phyloP scores from a whole-genome alignment of 2,113 vertebrate genomes.

The Catharus minimus region DNA sequence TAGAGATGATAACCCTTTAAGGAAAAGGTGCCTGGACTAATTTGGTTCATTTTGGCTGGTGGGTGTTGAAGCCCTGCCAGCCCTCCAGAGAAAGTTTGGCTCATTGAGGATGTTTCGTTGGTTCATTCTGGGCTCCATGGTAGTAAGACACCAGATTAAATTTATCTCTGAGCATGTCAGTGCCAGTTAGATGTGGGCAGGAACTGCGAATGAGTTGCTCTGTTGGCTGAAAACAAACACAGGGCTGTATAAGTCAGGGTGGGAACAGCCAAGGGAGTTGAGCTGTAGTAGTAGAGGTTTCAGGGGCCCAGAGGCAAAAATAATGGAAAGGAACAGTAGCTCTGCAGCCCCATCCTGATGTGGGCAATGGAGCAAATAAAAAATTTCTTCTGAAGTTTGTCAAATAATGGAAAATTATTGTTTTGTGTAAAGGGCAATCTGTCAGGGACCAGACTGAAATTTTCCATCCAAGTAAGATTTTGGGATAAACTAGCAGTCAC shows the following conservation, averaged over 20 bases:
- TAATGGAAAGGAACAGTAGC: background rate
- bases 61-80: background rate
- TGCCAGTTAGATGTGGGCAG: slow-evolving; percentile 4
- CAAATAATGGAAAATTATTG: background rate
- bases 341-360: background rate
- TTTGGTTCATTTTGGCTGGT: background rate
- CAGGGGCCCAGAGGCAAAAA: background rate
- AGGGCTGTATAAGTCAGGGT: background rate
- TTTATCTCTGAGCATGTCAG: background rate
- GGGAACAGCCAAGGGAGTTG: background rate
- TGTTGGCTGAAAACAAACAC: background rate
- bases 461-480: background rate
- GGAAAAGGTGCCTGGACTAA: background rate
- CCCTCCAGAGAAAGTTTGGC: background rate
- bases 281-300: background rate
- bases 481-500: background rate
- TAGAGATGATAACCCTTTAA: background rate
- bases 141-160: background rate
- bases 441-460: background rate
- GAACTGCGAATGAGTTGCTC: slow-evolving; percentile 11
- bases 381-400: background rate
- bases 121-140: background rate
- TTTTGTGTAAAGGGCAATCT: background rate
- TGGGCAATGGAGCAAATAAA: background rate
- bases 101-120: background rate